These are phyloP conservation scores for Otolemur crassicaudatus DNA, from an alignment of 2,797 vertebrate genomes.

Conservation along the genomic window DNA sequence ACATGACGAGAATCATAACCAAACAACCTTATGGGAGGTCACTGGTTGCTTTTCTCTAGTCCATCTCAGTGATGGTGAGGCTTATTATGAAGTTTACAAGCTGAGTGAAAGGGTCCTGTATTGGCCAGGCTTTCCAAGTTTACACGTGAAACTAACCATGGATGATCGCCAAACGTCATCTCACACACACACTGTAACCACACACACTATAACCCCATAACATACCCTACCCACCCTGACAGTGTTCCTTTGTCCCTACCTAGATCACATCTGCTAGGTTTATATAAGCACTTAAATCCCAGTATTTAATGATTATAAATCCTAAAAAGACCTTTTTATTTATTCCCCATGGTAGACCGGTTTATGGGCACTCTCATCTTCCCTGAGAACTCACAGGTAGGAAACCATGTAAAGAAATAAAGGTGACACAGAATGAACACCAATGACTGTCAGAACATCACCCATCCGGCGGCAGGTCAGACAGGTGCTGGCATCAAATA, in stretches of 20 bases:
- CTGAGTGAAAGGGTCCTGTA: not conserved
- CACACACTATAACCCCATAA: not conserved
- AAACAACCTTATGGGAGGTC: not conserved
- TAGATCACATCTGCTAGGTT: not conserved
- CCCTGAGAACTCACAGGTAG: not conserved
- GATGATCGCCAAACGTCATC: not conserved
- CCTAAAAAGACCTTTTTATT: not conserved
- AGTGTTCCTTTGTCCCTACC: not conserved
- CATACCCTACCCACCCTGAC: not conserved
- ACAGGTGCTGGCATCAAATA: not conserved
- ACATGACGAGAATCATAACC: not conserved
- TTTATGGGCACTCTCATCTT: not conserved
- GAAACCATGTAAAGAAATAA: not conserved
- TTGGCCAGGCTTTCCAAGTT: not conserved
- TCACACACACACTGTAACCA: not conserved
- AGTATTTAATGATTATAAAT: not conserved
- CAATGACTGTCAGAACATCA: not conserved
- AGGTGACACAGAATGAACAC: not conserved
- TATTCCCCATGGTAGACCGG: not conserved
- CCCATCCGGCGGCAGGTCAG: not conserved
- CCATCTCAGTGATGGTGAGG: not conserved
- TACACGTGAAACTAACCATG: not conserved
- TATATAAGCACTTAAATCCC: not conserved
- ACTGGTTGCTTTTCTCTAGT: not conserved
- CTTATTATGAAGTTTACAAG: not conserved